Evolutionary conservation across 2,888 invertebrate species (phyloP), one percentile per base, ranked within the genome.

Genomic region (Xiphydria camelus): DNA sequence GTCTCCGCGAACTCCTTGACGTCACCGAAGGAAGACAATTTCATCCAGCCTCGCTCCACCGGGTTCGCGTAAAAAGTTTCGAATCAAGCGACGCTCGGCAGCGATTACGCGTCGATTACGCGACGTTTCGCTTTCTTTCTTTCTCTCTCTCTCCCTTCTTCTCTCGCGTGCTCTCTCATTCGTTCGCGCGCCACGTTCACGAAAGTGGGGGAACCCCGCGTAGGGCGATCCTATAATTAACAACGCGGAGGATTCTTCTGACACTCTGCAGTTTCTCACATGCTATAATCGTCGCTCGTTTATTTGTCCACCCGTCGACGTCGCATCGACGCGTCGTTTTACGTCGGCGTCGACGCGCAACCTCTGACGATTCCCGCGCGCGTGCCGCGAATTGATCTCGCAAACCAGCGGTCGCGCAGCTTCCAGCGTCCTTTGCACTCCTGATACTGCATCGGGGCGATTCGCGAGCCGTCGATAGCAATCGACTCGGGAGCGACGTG

Each of bases 171-270:
- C n/a, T n/a, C n/a, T n/a, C n/a, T n/a, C n/a, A n/a, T n/a, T n/a
- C n/a, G n/a, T n/a, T n/a, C n/a, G n/a, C n/a, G n/a, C n/a, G n/a
- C n/a, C n/a, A n/a, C n/a, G n/a, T n/a, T n/a, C n/a, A n/a, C n/a
- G n/a, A n/a, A n/a, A n/a, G n/a, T n/a, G n/a, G n/a, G n/a, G 39
- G 45, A 20, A 35, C 38, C 32, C 61, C 68, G 47, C 64, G 61
- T 55, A 65, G 52, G 61, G 61, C 20, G 51, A 53, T 53, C 43
- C 64, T 65, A 68, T 61, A 59, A 64, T 62, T 68, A 66, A 51
- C 38, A n/a, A n/a, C n/a, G n/a, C 21, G n/a, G 25, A 38, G 47
- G 42, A 57, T 59, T 55, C 51, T 50, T 20, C 52, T 49, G 47
- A 56, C 53, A 56, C 48, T 53, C 51, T 55, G 53, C 53, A 47